phyloP scores from a whole-genome alignment of 2,888 invertebrate species.

The Tetragonula carbonaria region DNA sequence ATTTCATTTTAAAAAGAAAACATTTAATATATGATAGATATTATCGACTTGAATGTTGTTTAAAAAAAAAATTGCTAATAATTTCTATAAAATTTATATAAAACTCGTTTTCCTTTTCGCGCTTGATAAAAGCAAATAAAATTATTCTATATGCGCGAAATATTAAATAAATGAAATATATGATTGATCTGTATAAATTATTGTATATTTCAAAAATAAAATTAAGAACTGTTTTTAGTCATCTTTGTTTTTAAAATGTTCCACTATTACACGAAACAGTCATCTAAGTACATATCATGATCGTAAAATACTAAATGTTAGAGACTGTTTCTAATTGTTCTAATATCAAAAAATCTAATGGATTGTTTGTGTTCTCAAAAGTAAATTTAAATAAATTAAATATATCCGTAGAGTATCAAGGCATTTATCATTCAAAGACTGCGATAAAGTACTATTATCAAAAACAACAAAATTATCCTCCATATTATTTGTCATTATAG shows the following conservation, averaged over 20 bases:
- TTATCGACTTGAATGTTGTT: constrained; percentile 31
- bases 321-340: constrained; percentile 23
- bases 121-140: constrained; percentile 28
- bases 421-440: constrained; percentile 20
- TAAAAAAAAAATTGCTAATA: constrained; percentile 28
- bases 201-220: constrained; percentile 26
- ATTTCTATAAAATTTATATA: constrained; percentile 16
- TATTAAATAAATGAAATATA: constrained; percentile 60
- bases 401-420: constrained; percentile 23
- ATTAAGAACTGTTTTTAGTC: constrained; percentile 1
- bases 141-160: constrained; percentile 19
- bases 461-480: constrained; percentile 20
- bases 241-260: constrained; percentile 15
- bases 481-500: constrained; percentile 1
- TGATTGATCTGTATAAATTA: constrained; percentile 27
- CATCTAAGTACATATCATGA: neutral
- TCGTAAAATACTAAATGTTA: constrained; percentile 19
- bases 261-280: constrained; percentile 13
- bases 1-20: constrained; percentile 12
- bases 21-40: constrained; percentile 13
- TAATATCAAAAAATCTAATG: neutral
- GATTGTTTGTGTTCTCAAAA: constrained; percentile 17
- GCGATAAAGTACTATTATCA: constrained; percentile 4
- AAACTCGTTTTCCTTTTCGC: neutral
- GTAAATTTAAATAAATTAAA: constrained; percentile 39